These are phyloP conservation scores for Pyrgus malvae DNA, from an alignment of 2,888 invertebrate genomes.

Conservation along the genomic window DNA sequence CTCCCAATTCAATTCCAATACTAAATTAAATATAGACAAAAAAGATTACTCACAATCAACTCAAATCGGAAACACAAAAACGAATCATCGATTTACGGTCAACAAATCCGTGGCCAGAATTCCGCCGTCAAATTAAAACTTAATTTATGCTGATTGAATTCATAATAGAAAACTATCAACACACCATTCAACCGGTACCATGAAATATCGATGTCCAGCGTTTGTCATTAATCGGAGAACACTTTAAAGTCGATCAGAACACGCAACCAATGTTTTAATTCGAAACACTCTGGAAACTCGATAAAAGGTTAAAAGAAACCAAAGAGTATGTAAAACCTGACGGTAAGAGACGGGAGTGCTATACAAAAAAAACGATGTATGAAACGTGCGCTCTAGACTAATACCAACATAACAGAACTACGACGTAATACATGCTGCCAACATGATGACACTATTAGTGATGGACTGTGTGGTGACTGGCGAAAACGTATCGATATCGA, in stretches of 20 bases:
- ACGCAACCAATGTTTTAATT: slow-evolving; percentile 73
- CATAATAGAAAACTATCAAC: slow-evolving; percentile 77
- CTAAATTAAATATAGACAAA: slow-evolving; percentile 58
- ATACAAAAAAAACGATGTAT: too few species aligned
- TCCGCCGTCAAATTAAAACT: slow-evolving; percentile 69
- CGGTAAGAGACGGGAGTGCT: too few species aligned
- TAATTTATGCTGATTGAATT: slow-evolving; percentile 80
- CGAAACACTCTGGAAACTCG: slow-evolving; percentile 62
- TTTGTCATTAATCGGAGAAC: slow-evolving; percentile 52
- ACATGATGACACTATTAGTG: too few species aligned
- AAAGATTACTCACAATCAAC: slow-evolving; percentile 57
- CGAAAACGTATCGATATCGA: too few species aligned
- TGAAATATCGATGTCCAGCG: slow-evolving; percentile 43
- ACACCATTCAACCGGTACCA: slow-evolving; percentile 48
- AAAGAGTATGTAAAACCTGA: too few species aligned
- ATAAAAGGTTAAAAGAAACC: slow-evolving; percentile 69
- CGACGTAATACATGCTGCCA: too few species aligned
- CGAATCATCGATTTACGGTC: slow-evolving; percentile 52
- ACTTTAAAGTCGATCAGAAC: slow-evolving; percentile 64
- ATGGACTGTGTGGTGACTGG: too few species aligned
- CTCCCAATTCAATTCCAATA: slow-evolving; percentile 35
- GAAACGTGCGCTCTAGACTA: too few species aligned
- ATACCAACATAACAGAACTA: too few species aligned
- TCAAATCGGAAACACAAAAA: slow-evolving; percentile 50
- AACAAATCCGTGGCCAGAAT: slow-evolving; percentile 53